Conservation (phyloP, 2,113 vertebrate species). For the Zapus hudsonius region DNA sequence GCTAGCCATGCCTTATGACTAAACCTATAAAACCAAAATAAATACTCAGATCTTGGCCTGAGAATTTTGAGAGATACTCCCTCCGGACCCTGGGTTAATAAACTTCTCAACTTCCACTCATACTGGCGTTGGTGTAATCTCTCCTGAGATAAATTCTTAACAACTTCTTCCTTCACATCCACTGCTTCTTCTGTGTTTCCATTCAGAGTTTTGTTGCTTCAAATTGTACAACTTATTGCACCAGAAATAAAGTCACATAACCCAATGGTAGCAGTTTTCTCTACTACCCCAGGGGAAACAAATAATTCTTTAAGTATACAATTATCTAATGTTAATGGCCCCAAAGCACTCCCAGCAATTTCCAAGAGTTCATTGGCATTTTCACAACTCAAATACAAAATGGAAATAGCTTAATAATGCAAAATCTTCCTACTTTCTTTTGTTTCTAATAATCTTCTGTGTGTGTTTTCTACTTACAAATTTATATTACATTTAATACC, state of each 20-base stretch:
- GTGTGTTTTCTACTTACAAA: conserved; percentile 50
- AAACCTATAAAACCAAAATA: too few species aligned
- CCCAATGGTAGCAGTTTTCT: conserved; percentile 29
- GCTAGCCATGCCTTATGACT: too few species aligned
- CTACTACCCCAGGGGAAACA: conserved; percentile 35
- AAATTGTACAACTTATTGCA: conserved; percentile 2
- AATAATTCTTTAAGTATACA: conserved; percentile 56
- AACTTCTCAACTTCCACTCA: too few species aligned
- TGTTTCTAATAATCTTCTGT: conserved; percentile 48
- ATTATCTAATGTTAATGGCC: conserved; percentile 51
- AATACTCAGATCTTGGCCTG: too few species aligned
- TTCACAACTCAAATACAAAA: conserved; percentile 60
- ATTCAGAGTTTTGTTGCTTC: not conserved
- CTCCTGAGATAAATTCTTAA: too few species aligned
- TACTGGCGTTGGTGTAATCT: too few species aligned
- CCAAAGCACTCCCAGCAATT: conserved; percentile 45
- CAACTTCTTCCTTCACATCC: too few species aligned
- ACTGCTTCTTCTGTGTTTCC: not conserved
- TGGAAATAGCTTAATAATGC: conserved; percentile 52
- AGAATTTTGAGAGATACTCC: too few species aligned
- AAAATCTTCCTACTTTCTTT: conserved; percentile 4
- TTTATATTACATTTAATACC: conserved; percentile 20
- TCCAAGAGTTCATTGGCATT: conserved; percentile 57
- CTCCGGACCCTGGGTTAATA: too few species aligned
- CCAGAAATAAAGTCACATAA: conserved; percentile 60